Percentiles rank a stretch among this genome's conserved stretches.
Evolutionary conservation across 2,797 vertebrate species (phyloP).

Genomic region (Chaetodon trifasciatus): DNA sequence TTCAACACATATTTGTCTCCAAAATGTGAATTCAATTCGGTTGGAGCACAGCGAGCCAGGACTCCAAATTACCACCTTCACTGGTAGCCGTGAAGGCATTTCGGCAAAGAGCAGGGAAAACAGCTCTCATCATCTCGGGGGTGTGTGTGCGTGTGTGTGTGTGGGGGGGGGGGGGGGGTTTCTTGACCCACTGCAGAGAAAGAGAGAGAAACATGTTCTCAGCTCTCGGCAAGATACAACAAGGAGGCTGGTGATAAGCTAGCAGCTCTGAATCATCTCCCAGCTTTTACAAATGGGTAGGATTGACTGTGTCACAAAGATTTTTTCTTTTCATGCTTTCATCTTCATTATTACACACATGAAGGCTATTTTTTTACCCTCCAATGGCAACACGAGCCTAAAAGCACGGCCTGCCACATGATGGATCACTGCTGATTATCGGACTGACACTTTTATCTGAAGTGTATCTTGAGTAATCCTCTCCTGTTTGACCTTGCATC

Average conservation of each 20-base stretch:
- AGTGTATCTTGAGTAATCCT: slow-evolving; percentile 78
- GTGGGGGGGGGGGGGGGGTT: slow-evolving; percentile 11
- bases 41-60: slow-evolving; percentile 23
- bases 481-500: slow-evolving; percentile 73
- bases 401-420: slow-evolving; percentile 16
- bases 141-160: too few relatives aligned
- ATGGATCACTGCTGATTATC: slow-evolving; percentile 65
- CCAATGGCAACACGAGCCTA: neutral
- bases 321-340: slow-evolving; percentile 40
- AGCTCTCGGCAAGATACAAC: slow-evolving; percentile 34
- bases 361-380: slow-evolving; percentile 24
- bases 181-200: slow-evolving; percentile 32
- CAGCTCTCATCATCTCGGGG: slow-evolving; percentile 41
- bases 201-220: slow-evolving; percentile 23
- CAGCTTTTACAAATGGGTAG: slow-evolving; percentile 43
- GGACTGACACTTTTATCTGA: slow-evolving; percentile 76
- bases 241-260: slow-evolving; percentile 26
- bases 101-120: slow-evolving; percentile 68
- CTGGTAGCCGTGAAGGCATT: slow-evolving; percentile 67
- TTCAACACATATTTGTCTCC: slow-evolving; percentile 47
- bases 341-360: slow-evolving; percentile 58
- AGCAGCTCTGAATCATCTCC: slow-evolving; percentile 8
- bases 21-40: slow-evolving; percentile 62
- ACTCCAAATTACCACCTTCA: slow-evolving; percentile 63
- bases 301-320: slow-evolving; percentile 20